A percentile compares a stretch with the other conserved stretches of the same genome.
Evolutionary conservation across 2,113 vertebrate species (phyloP).

Genomic region (Cervus canadensis): DNA sequence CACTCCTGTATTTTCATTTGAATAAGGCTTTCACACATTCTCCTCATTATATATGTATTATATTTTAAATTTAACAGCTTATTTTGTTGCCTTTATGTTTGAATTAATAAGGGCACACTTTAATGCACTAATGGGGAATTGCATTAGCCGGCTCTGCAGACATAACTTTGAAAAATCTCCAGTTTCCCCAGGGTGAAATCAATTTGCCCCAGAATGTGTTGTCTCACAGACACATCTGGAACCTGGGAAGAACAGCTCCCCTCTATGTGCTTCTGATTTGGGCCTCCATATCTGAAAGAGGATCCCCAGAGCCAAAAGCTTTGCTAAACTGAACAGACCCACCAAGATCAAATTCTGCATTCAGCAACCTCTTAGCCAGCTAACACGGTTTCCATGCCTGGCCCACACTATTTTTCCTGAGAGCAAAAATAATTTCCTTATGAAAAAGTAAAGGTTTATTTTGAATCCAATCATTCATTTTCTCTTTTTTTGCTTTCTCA

Average conservation of each 20-base stretch:
- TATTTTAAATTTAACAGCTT: slow-evolving; percentile 87
- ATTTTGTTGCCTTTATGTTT: slow-evolving; percentile 86
- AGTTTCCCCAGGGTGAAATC: slow-evolving; percentile 81
- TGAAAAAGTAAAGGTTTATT: slow-evolving; percentile 66
- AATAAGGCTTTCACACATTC: slow-evolving; percentile 87
- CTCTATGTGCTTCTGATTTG: slow-evolving; percentile 75
- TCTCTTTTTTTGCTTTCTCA: not conserved
- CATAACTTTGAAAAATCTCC: slow-evolving; percentile 77
- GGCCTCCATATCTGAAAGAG: slow-evolving; percentile 47
- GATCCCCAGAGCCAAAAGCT: slow-evolving; percentile 70
- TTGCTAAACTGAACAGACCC: slow-evolving; percentile 57
- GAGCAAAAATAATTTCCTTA: slow-evolving; percentile 70
- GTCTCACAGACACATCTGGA: slow-evolving; percentile 77
- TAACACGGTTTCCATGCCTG: slow-evolving; percentile 62
- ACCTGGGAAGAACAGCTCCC: slow-evolving; percentile 73
- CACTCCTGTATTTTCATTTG: slow-evolving; percentile 87
- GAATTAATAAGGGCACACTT: slow-evolving; percentile 86
- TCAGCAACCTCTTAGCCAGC: slow-evolving; percentile 72
- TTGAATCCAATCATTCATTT: slow-evolving; percentile 53
- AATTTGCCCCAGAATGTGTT: slow-evolving; percentile 81
- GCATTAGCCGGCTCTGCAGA: slow-evolving; percentile 79
- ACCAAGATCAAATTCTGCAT: slow-evolving; percentile 61
- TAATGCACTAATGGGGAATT: slow-evolving; percentile 82
- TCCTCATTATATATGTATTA: slow-evolving; percentile 86
- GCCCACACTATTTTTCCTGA: slow-evolving; percentile 68